phyloP scores from a whole-genome alignment of 2,113 vertebrate species.

The Zingel zingel region DNA sequence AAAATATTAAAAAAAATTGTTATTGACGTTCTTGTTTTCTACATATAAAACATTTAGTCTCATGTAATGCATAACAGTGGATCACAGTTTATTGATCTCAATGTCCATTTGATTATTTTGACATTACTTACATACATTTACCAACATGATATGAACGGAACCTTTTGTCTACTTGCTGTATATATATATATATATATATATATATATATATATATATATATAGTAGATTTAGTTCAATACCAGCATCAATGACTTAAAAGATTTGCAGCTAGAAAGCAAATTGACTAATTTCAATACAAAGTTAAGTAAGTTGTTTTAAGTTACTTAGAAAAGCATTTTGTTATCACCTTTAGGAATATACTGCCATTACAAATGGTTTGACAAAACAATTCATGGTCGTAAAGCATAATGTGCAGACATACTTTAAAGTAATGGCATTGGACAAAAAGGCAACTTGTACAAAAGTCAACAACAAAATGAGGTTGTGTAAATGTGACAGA shows the following conservation, averaged over 20 bases:
- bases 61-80: background rate
- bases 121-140: background rate
- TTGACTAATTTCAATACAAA: background rate
- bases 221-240: background rate
- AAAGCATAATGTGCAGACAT: background rate
- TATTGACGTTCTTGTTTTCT: background rate
- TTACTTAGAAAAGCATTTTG: background rate
- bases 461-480: slow-evolving; percentile 13
- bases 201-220: too few relatives aligned
- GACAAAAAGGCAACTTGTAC: background rate
- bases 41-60: background rate
- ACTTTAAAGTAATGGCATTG: background rate
- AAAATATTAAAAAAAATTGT: background rate
- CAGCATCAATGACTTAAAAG: background rate
- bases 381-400: background rate
- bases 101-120: background rate
- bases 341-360: background rate
- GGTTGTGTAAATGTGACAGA: background rate
- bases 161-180: background rate
- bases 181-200: too few relatives aligned
- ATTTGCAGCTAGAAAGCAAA: background rate
- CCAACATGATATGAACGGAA: background rate
- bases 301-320: background rate
- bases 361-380: background rate
- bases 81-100: background rate